Evolutionary conservation across 1,140 invertebrate genomes (phyloP).

Genomic region (Paralvinella palmiformis): DNA sequence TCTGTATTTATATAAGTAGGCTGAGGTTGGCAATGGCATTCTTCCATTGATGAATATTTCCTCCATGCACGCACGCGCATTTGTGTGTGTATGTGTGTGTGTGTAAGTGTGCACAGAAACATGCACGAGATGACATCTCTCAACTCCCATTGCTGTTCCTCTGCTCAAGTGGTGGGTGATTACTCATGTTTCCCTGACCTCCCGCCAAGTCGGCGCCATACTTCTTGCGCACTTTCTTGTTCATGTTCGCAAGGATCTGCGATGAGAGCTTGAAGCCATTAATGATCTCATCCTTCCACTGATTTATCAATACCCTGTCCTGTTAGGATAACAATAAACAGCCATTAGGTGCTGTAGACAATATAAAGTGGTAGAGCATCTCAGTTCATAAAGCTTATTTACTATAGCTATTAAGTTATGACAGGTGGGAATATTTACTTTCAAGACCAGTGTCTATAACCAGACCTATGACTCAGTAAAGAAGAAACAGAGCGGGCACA

Average conservation of each 20-base stretch:
- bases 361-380: background rate
- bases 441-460: too few species aligned
- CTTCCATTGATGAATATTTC: too few species aligned
- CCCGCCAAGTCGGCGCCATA: constrained; percentile 45
- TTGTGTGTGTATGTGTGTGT: too few species aligned
- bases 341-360: too few species aligned
- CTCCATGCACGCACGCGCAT: too few species aligned
- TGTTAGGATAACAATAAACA: constrained; percentile 25
- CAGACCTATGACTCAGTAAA: too few species aligned
- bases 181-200: constrained; percentile 21
- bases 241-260: constrained; percentile 49
- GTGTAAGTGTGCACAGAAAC: too few species aligned
- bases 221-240: constrained; percentile 49
- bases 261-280: constrained; percentile 45
- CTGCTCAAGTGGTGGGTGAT: constrained; percentile 11
- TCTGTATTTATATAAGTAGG: too few species aligned
- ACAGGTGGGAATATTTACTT: too few species aligned
- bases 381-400: background rate
- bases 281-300: constrained; percentile 51
- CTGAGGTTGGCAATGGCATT: too few species aligned
- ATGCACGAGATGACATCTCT: too few species aligned
- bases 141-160: constrained; percentile 17
- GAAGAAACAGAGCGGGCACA: background rate
- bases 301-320: constrained; percentile 49
- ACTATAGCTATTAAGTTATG: background rate